phyloP scores from a whole-genome alignment of 2,888 invertebrate genomes.

The Drosophila prostipennis region DNA sequence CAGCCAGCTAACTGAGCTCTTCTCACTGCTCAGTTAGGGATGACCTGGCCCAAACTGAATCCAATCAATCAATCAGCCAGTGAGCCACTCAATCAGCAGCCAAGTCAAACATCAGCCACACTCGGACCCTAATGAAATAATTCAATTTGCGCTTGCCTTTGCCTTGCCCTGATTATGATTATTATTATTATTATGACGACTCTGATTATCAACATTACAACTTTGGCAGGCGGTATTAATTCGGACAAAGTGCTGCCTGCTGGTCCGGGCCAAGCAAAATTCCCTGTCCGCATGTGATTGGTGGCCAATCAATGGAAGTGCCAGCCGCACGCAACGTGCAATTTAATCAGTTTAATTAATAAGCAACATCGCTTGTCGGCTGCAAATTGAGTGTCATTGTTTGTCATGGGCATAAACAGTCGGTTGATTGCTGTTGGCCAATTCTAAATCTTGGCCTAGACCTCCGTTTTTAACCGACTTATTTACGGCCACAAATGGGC shows the following conservation, averaged over 20 bases:
- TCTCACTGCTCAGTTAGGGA: no score
- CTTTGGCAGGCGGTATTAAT: conserved; percentile 53
- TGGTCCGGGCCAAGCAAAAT: conserved; percentile 4
- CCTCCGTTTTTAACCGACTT: conserved; percentile 46
- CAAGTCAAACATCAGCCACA: conserved; percentile 8
- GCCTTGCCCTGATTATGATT: conserved; percentile 48
- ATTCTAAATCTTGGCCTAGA: conserved; percentile 1
- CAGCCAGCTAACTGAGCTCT: conserved; percentile 9
- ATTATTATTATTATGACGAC: conserved; percentile 29
- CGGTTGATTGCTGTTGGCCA: conserved; percentile 45
- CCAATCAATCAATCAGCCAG: conserved; percentile 32
- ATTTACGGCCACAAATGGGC: conserved; percentile 46
- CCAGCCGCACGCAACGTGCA: conserved; percentile 44
- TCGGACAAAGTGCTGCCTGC: conserved; percentile 31
- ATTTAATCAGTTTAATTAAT: conserved; percentile 76
- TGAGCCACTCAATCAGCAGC: conserved; percentile 27
- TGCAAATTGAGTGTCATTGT: conserved; percentile 46
- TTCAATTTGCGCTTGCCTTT: conserved; percentile 54
- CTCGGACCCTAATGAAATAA: conserved; percentile 47
- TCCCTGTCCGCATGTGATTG: conserved; percentile 16
- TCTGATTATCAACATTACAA: conserved; percentile 34
- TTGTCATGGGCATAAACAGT: conserved; percentile 33
- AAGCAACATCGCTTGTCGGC: conserved; percentile 37
- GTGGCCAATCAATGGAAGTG: conserved; percentile 42
- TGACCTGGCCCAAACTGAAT: conserved; percentile 5